Evolutionary conservation across 2,113 vertebrate species (phyloP).

Genomic region (Macquaria ambigua): DNA sequence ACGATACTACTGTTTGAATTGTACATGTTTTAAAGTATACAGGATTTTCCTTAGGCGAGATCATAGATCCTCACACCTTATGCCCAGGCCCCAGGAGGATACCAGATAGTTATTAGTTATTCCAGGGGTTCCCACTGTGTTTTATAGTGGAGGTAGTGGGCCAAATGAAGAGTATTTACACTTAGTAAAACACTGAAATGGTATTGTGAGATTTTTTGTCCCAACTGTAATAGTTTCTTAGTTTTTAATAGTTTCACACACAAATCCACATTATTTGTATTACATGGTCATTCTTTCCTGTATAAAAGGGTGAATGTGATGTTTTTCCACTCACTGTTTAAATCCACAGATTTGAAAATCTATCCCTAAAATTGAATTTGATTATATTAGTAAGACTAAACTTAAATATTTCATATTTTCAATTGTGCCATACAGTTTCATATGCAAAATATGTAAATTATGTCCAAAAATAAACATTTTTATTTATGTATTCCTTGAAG

Average conservation of each 20-base stretch:
- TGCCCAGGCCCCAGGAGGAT: background rate
- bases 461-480: slow-evolving; percentile 70
- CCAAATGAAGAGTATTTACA: background rate
- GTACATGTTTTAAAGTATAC: background rate
- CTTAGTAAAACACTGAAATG: slow-evolving; percentile 46
- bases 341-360: background rate
- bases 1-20: background rate
- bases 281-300: background rate
- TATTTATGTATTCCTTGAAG: slow-evolving; percentile 63
- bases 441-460: slow-evolving; percentile 62
- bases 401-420: slow-evolving; percentile 12
- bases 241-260: slow-evolving; percentile 16
- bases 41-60: background rate
- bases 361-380: slow-evolving; percentile 11
- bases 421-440: slow-evolving; percentile 51
- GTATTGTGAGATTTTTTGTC: background rate
- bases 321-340: slow-evolving; percentile 28
- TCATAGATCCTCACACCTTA: background rate
- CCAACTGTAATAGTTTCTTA: too few species aligned
- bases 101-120: background rate
- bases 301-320: slow-evolving; percentile 18
- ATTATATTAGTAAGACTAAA: slow-evolving; percentile 19
- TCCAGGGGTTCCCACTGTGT: background rate
- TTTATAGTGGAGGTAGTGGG: background rate
- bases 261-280: slow-evolving; percentile 7